Percentiles rank a stretch among this genome's conserved stretches.
Conservation (phyloP, 1,140 invertebrate genomes). For the Brachystomella parvula region DNA sequence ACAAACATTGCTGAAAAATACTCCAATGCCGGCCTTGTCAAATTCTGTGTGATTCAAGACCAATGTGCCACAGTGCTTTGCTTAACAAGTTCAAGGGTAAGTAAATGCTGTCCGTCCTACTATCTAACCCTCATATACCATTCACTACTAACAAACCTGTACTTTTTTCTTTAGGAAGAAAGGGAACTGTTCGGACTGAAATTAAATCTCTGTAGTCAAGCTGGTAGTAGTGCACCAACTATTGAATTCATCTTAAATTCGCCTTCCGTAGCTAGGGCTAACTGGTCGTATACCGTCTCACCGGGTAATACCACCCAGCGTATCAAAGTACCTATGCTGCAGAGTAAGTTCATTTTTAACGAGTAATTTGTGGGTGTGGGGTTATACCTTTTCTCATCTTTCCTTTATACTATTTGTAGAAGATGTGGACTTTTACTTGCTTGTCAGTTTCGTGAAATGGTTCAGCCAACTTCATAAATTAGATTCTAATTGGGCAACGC, state of each 20-base stretch:
- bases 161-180: background rate
- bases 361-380: background rate
- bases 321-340: background rate
- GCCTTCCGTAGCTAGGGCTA: background rate
- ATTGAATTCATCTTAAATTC: background rate
- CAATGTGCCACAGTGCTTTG: background rate
- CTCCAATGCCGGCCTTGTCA: no score
- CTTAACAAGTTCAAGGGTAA: background rate
- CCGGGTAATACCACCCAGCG: background rate
- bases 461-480: background rate
- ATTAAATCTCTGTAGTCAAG: background rate
- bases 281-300: background rate
- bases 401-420: background rate
- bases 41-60: no score
- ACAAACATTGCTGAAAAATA: no score
- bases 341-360: background rate
- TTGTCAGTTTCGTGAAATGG: background rate
- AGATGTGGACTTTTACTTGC: background rate
- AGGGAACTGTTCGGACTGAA: background rate
- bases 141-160: background rate
- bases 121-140: background rate
- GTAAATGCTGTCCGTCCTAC: background rate
- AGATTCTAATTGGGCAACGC: background rate
- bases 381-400: background rate
- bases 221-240: no score